Percentiles rank a stretch among this genome's conserved stretches.
Conservation (phyloP, 2,888 invertebrate genomes). For the Nipponacmea schrenckii region DNA sequence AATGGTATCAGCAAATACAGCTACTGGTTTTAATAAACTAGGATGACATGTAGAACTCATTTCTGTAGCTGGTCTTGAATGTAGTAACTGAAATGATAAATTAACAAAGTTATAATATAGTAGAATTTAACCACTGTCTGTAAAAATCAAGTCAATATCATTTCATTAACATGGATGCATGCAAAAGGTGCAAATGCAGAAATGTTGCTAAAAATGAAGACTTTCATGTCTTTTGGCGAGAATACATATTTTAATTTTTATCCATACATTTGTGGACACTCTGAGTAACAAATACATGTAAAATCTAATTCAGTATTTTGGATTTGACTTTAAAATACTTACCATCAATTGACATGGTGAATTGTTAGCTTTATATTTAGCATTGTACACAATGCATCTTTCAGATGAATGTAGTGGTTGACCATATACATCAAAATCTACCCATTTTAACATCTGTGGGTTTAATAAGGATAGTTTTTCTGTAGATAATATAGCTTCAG, state of each 20-base stretch:
- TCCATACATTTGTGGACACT: too few relatives aligned
- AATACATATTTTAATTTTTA: too few relatives aligned
- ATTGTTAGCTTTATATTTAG: constrained; percentile 45
- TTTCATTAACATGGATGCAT: not conserved
- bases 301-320: too few relatives aligned
- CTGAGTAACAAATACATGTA: too few relatives aligned
- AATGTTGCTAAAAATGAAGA: too few relatives aligned
- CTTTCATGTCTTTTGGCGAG: too few relatives aligned
- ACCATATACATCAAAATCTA: constrained; percentile 55
- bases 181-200: too few relatives aligned
- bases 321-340: constrained; percentile 20
- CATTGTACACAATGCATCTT: constrained; percentile 56
- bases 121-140: not conserved
- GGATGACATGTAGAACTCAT: constrained; percentile 49
- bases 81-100: constrained; percentile 47
- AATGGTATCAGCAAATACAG: constrained; percentile 54
- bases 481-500: constrained; percentile 49
- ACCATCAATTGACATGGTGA: constrained; percentile 56
- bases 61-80: constrained; percentile 49
- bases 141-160: not conserved
- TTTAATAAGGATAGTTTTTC: constrained; percentile 37
- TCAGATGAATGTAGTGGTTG: constrained; percentile 57
- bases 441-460: constrained; percentile 46
- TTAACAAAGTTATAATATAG: not conserved
- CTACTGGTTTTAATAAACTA: constrained; percentile 50